A percentile compares a stretch with the other conserved stretches of the same genome.
phyloP scores from a whole-genome alignment of 1,140 invertebrate genomes.

The Trichoplusia ni region DNA sequence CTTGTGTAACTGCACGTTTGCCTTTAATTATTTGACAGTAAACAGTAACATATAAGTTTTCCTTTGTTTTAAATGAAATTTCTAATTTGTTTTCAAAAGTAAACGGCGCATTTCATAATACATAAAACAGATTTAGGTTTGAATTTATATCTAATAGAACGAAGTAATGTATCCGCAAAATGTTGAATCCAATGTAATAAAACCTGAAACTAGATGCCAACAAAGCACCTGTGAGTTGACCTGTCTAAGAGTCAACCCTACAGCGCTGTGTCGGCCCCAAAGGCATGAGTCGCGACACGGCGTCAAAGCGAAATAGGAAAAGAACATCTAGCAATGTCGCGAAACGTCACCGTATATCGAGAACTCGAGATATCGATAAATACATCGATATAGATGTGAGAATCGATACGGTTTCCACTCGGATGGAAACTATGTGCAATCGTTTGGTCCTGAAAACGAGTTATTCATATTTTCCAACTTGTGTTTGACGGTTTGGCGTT shows the following conservation, averaged over 20 bases:
- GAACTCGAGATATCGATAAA: slow-evolving; percentile 16
- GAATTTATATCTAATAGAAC: too few relatives aligned
- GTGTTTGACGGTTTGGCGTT: background rate
- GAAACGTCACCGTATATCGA: background rate
- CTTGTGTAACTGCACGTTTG: too few relatives aligned
- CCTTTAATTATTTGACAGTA: too few relatives aligned
- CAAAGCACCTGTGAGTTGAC: too few relatives aligned
- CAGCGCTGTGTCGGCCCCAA: background rate
- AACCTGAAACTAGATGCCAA: too few relatives aligned
- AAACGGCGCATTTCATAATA: too few relatives aligned
- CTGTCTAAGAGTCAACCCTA: slow-evolving; percentile 13
- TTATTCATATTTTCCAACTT: slow-evolving; percentile 9
- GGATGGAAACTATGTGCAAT: background rate
- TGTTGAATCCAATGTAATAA: too few relatives aligned
- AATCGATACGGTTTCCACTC: slow-evolving; percentile 9
- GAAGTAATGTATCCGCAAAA: too few relatives aligned
- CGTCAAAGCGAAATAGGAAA: slow-evolving; percentile 34
- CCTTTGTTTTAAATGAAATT: too few relatives aligned
- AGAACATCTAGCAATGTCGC: slow-evolving; percentile 14
- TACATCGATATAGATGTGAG: background rate
- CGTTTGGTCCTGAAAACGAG: slow-evolving; percentile 7
- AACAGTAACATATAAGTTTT: too few relatives aligned
- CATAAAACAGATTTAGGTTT: too few relatives aligned
- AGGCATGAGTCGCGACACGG: slow-evolving; percentile 25
- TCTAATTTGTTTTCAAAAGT: too few relatives aligned